Conservation (phyloP, 1,140 invertebrate species). For the Polypedilum vanderplanki region DNA sequence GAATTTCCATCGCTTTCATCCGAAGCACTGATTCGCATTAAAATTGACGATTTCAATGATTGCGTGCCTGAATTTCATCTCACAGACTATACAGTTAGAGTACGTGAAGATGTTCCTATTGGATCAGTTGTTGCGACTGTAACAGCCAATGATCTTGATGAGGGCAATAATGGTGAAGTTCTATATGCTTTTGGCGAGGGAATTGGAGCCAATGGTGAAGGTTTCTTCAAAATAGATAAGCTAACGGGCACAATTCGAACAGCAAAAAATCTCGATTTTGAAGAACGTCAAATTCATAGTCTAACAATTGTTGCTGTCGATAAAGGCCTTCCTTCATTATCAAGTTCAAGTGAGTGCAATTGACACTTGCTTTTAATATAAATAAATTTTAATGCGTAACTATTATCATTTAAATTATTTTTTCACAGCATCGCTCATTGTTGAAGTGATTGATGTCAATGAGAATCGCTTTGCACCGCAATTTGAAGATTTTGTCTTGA, state of each 20-base stretch:
- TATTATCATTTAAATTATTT: constrained; percentile 34
- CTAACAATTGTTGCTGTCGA: constrained; percentile 77
- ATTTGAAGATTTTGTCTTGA: constrained; percentile 74
- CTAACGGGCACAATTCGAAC: constrained; percentile 78
- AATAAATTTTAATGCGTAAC: neutral
- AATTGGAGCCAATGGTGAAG: constrained; percentile 45
- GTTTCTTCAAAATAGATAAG: constrained; percentile 67
- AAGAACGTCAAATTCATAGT: constrained; percentile 80
- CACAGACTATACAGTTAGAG: constrained; percentile 67
- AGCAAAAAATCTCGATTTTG: constrained; percentile 70
- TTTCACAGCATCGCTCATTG: constrained; percentile 67
- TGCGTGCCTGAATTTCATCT: constrained; percentile 76
- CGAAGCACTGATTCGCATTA: constrained; percentile 69
- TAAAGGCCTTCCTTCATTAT: constrained; percentile 63
- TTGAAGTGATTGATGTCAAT: constrained; percentile 90
- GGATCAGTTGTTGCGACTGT: constrained; percentile 79
- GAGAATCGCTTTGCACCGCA: constrained; percentile 78
- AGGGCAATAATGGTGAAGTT: constrained; percentile 69
- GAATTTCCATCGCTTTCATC: constrained; percentile 55
- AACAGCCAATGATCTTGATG: constrained; percentile 80
- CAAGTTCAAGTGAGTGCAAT: constrained; percentile 33
- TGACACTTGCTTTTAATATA: neutral
- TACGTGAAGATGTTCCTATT: constrained; percentile 83
- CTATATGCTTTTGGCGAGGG: constrained; percentile 65
- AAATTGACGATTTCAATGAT: constrained; percentile 87